Evolutionary conservation across 2,113 vertebrate genomes (phyloP), one percentile per base, ranked within the genome.

Genomic region (Stigmatopora argus): DNA sequence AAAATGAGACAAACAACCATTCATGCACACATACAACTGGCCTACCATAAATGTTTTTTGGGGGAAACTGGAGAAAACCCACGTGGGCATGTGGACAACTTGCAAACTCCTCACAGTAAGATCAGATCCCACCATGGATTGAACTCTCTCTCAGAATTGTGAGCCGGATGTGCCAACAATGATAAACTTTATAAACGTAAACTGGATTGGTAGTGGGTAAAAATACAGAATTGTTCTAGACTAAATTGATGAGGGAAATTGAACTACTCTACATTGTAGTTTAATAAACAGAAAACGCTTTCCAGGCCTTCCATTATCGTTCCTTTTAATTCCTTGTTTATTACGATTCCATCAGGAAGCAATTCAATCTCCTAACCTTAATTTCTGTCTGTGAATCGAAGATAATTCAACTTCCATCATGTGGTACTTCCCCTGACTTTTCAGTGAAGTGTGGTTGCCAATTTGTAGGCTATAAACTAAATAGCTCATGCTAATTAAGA

Each of bases 381-480:
- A 15, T 61, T 23, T 61, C 19, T 61, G 41, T 61, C 21, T 13
- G n/a, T 14, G 12, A 7, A 11, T 45, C 19, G 0, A 44, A 7
- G 59, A 61, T 61, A 8, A 23, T 45, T 45, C 12, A 15, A 45
- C 59, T 45, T 31, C 51, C 26, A 8, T 23, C 53, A 47, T 47
- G 66, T 73, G 45, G 44, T 71, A 77, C 53, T 58, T 52, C 51
- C 67, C 1, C 18, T 67, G 73, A 75, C 62, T 66, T 55, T 70
- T 73, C 73, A 85, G 77, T 48, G 66, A 72, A 87, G 81, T 62
- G 66, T 62, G 72, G 67, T 73, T 80, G 81, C 81, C 87, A 88
- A 89, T 89, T 86, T 88, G 84, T 76, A 79, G 78, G 77, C 83
- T 75, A 86, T 87, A 85, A 88, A 88, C 86, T 78, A 88, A 91